Evolutionary conservation across 2,888 invertebrate species (phyloP).

Genomic region (Caradrina clavipalpis): DNA sequence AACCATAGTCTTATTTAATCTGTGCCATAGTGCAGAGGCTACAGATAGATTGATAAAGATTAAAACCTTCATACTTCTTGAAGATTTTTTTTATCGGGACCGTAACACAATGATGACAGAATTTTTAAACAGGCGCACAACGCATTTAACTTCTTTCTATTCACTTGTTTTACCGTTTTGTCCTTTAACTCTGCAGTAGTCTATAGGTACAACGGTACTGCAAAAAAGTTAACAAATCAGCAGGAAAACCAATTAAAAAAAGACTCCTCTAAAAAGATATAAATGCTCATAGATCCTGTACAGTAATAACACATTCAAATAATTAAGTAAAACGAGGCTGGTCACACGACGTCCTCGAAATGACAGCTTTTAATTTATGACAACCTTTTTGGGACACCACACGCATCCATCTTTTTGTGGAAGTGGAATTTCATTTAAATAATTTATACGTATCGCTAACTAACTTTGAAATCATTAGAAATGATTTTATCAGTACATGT

Average conservation of each 20-base stretch:
- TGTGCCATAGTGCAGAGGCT: background rate
- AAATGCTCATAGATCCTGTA: conserved; percentile 25
- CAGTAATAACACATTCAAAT: conserved; percentile 25
- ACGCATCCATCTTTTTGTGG: conserved; percentile 9
- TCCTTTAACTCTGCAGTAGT: conserved; percentile 17
- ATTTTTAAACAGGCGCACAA: conserved; percentile 14
- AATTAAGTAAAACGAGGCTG: conserved; percentile 37
- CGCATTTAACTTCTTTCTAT: conserved; percentile 21
- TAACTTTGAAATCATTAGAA: background rate
- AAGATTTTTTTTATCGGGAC: background rate
- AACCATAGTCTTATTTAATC: background rate
- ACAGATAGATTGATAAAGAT: background rate
- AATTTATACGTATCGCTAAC: background rate
- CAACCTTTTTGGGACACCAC: conserved; percentile 20
- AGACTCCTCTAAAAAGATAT: conserved; percentile 23
- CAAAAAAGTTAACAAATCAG: conserved; percentile 50
- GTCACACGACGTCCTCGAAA: conserved; percentile 23
- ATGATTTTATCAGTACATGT: conserved; percentile 4
- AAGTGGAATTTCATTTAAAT: conserved; percentile 34
- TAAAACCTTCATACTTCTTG: background rate
- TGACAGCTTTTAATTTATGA: conserved; percentile 38
- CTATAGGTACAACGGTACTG: conserved; percentile 28
- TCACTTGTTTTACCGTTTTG: conserved; percentile 45
- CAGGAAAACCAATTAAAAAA: conserved; percentile 47
- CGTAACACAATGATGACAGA: background rate